phyloP scores from a whole-genome alignment of 2,113 vertebrate genomes.

The Oophaga pumilio region DNA sequence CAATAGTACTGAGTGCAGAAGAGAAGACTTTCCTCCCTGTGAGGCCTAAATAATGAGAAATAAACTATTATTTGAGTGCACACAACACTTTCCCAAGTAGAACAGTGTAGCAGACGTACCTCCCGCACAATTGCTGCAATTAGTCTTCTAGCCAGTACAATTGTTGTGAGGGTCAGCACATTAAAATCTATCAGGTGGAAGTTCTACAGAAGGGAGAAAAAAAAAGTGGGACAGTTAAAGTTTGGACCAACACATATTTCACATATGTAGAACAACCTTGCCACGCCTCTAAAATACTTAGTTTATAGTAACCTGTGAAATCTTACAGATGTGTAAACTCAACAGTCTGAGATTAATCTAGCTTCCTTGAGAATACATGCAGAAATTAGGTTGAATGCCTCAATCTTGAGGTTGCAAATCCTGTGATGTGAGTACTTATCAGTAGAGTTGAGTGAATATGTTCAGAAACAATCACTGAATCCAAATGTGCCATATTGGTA shows the following conservation, averaged over 20 bases:
- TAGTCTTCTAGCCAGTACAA: conserved; percentile 90
- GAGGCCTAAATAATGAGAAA: conserved; percentile 78
- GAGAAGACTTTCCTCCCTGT: conserved; percentile 89
- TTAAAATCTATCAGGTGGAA: conserved; percentile 99
- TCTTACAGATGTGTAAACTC: not conserved
- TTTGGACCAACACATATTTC: not conserved
- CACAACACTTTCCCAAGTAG: not conserved
- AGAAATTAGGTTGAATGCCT: not conserved
- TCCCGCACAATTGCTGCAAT: conserved; percentile 95
- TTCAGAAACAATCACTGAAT: no score
- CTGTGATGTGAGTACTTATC: not conserved
- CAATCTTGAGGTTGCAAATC: not conserved
- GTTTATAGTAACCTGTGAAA: not conserved
- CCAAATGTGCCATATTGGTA: no score
- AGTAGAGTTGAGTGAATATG: no score
- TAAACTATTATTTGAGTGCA: not conserved
- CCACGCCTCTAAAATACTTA: not conserved
- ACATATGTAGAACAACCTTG: not conserved
- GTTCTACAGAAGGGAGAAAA: conserved; percentile 75
- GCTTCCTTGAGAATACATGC: not conserved
- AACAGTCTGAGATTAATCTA: not conserved
- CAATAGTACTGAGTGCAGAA: conserved; percentile 89
- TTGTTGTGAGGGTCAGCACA: conserved; percentile 91
- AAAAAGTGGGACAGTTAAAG: not conserved
- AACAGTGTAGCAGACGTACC: conserved; percentile 70